Conservation (phyloP, 2,113 vertebrate species). For the Equus przewalskii region DNA sequence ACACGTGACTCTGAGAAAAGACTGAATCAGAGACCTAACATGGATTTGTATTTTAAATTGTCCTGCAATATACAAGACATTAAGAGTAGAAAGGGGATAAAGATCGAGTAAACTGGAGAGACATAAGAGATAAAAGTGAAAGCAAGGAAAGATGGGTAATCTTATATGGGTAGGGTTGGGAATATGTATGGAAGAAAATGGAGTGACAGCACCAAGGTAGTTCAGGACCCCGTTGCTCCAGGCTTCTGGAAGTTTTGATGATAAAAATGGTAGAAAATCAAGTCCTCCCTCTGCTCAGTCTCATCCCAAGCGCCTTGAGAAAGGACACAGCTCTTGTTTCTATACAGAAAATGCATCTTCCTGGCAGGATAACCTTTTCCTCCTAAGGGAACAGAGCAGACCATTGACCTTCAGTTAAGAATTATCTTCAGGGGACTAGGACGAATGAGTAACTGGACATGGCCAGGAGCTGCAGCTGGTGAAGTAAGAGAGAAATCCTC, state of each 20-base stretch:
- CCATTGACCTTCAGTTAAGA: constrained; percentile 43
- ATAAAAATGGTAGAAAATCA: background rate
- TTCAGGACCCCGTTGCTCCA: background rate
- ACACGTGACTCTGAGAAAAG: background rate
- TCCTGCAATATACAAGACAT: background rate
- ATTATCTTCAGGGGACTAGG: background rate
- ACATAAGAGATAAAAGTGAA: background rate
- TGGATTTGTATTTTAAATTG: background rate
- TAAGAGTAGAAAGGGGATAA: background rate
- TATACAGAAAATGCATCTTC: constrained; percentile 24
- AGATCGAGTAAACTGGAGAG: background rate
- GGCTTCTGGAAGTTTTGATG: background rate
- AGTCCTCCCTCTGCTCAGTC: background rate
- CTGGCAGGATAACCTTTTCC: background rate
- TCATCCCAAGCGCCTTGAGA: background rate
- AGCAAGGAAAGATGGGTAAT: background rate
- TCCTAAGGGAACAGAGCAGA: background rate
- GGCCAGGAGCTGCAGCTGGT: background rate
- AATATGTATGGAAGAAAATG: background rate
- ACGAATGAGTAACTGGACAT: background rate
- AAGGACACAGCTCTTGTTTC: background rate
- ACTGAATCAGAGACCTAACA: background rate
- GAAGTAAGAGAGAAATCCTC: constrained; percentile 3
- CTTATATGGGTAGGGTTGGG: background rate
- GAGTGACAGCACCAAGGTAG: accelerated